Base-by-base conservation (phyloP, 2,113 vertebrate species). In the Thamnophis sirtalis region DNA sequence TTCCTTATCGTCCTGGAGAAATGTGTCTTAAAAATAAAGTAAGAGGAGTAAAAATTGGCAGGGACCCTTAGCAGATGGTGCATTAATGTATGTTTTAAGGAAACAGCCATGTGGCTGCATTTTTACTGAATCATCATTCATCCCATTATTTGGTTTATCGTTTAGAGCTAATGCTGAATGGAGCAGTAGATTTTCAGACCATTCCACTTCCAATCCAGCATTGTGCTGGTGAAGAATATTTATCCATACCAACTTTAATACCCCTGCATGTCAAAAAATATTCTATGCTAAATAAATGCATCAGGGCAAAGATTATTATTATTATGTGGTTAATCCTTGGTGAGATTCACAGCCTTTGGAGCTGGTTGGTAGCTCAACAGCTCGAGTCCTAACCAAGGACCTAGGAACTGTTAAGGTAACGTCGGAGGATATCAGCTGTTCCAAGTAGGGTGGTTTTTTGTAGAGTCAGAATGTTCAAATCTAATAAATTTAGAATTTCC, bases 11-110 rank as follows among this genome's bases (percentile, higher is more conserved):
- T 73, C 60, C 91, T 86, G 89, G 94, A 94, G 93, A 96, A 38
- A 56, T 58, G 91, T 95, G 56, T 92, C 94, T 94, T 93, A 95
- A 95, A 96, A 95, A 84, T 93, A 95, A 95, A 93, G 84, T 93
- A 87, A 94, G 95, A 96, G 58, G 92, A 95, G 88, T 89, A 92
- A 93, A 95, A 95, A 38, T 94, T 96, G 88, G 60, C 73, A 96
- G 91, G 68, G 26, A 60, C 63, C 24, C 43, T 92, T 87, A 94
- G 87, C 93, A 95, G 92, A 90, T 95, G 93, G 43, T 93, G 92
- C 92, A 92, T 63, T 0, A 89, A 51, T 8, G 5, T 92, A 90
- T 91, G 92, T 89, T 90, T 93, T 93, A 88, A 91, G 89, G 87
- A 92, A 95, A 93, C 90, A 0, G 84, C 89, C 60, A 90, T n/a